Evolutionary conservation across 2,888 invertebrate species (phyloP).

Genomic region (Coleophora flavipennella): DNA sequence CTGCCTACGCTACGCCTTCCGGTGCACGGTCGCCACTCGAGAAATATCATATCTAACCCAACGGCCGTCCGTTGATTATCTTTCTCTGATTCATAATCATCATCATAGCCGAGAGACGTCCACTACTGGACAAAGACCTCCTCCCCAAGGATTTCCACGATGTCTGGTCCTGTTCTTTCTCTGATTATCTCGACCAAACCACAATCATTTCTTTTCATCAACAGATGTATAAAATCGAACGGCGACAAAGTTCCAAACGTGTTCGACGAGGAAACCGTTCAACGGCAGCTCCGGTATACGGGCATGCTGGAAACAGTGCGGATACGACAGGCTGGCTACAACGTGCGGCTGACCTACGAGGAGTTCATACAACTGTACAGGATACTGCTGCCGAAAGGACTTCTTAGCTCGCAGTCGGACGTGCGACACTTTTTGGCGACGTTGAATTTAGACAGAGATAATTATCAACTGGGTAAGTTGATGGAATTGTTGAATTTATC

Average conservation of each 20-base stretch:
- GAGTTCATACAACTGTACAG: slow-evolving; percentile 95
- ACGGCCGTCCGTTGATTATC: no score
- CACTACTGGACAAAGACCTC: no score
- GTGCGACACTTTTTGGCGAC: slow-evolving; percentile 88
- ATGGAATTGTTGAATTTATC: no score
- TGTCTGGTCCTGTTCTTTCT: no score
- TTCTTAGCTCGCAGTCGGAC: slow-evolving; percentile 88
- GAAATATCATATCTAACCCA: no score
- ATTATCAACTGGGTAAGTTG: slow-evolving; percentile 85
- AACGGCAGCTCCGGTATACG: slow-evolving; percentile 89
- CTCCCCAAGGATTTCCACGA: no score
- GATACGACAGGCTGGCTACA: slow-evolving; percentile 95
- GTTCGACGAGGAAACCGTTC: slow-evolving; percentile 94
- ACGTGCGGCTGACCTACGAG: slow-evolving; percentile 92
- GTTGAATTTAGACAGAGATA: slow-evolving; percentile 88
- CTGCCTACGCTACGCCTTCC: no score
- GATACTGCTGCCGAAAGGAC: slow-evolving; percentile 89
- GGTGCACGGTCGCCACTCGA: no score
- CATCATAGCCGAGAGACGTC: no score
- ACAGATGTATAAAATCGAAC: slow-evolving; percentile 95
- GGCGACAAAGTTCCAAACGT: slow-evolving; percentile 92
- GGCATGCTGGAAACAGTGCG: slow-evolving; percentile 98
- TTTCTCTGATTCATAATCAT: no score
- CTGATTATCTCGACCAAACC: no score
- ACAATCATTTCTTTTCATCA: not conserved